Evolutionary conservation across 2,797 vertebrate genomes (phyloP).

Genomic region (Rhincodon typus): DNA sequence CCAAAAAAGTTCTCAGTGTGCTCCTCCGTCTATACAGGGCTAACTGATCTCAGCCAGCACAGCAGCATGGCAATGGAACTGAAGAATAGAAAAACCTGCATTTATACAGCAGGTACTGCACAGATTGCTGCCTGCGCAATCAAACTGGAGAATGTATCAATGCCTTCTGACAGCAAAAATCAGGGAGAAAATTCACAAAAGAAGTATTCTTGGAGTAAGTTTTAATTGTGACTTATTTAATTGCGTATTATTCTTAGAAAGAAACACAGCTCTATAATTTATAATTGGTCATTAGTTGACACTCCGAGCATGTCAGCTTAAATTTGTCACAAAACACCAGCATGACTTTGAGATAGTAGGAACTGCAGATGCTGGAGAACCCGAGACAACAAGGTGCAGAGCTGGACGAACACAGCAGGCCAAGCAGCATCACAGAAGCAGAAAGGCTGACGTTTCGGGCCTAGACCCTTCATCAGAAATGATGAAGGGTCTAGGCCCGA

Average conservation of each 20-base stretch:
- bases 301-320: not conserved
- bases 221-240: not conserved
- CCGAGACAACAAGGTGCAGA: too few species aligned
- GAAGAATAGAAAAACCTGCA: not conserved
- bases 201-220: not conserved
- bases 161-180: not conserved
- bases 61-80: not conserved
- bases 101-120: not conserved
- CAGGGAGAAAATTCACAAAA: not conserved
- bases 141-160: not conserved
- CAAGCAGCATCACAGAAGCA: too few species aligned
- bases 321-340: not conserved
- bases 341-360: not conserved
- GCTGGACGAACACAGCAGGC: too few species aligned
- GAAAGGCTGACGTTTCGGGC: too few species aligned
- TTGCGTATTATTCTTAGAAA: not conserved
- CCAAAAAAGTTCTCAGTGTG: not conserved
- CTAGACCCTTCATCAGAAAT: too few species aligned
- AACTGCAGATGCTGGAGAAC: too few species aligned
- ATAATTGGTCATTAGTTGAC: not conserved
- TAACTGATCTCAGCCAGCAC: not conserved
- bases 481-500: too few species aligned
- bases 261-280: not conserved
- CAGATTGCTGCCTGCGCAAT: not conserved
- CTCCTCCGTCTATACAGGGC: not conserved